Evolutionary conservation across 92 coral and sea anemone genomes (phyloP), one percentile per base, ranked within the genome.

Genomic region (Bergia puertoricense): DNA sequence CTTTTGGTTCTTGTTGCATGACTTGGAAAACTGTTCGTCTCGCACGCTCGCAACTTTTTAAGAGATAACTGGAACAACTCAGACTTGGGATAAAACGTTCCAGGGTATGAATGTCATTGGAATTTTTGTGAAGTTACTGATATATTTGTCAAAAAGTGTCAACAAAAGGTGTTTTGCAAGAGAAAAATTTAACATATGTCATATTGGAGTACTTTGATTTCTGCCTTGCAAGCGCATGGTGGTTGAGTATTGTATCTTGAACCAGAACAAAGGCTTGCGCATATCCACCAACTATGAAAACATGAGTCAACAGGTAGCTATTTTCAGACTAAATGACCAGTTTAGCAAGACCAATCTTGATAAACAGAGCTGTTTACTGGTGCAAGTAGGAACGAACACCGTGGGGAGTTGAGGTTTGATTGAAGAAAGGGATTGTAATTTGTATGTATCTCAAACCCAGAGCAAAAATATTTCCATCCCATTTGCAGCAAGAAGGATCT

Each of bases 1-100:
- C 56, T 66, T 66, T 43, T 42, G 69, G 20, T 54, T 54, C 59
- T 54, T 54, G 22, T n/a, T 69, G 75, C 62, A 48, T 71, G 67
- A 23, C 62, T 66, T 11, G 86, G 38, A 43, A 66, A 82, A 54
- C 37, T 38, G 78, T 71, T 23, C 46, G 44, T 71, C 43, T 84
- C 77, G 22, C 86, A 67, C 41, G 39, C 11, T 68, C 56, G 30
- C 9, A 82, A 40, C 72, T 41, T 67, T 18, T 13, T n/a, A 8
- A 50, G 10, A 54, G 10, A 0, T 10, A 54, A 54, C 59, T 54
- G 59, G 15, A 8, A 48, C 54, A 48, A 48, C 54, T 48, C 54
- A 6, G 6, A 48, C 6, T 1, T 57, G 18, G 66, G 66, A 57
- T 57, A 57, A 8, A 15, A 62, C 5, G 40, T 74, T 22, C 48